phyloP scores from a whole-genome alignment of 1,140 invertebrate genomes.

The Scaptomyza pallida region DNA sequence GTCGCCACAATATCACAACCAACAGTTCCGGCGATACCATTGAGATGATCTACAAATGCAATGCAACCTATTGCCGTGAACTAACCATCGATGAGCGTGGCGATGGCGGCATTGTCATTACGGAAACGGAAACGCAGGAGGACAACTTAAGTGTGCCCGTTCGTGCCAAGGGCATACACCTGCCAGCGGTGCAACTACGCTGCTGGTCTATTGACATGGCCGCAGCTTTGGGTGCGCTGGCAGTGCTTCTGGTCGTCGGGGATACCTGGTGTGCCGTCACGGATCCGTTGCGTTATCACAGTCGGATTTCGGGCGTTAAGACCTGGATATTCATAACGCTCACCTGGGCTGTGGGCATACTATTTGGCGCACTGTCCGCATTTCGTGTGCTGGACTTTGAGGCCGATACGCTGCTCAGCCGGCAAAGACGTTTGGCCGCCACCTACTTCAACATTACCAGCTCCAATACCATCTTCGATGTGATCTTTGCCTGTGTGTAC shows the following conservation, averaged over 20 bases:
- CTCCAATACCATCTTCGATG: constrained; percentile 72
- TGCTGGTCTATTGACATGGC: constrained; percentile 83
- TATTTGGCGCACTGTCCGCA: constrained; percentile 85
- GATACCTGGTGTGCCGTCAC: constrained; percentile 95
- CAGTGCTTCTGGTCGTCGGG: constrained; percentile 91
- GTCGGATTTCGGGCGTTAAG: constrained; percentile 89
- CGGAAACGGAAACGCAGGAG: constrained; percentile 74
- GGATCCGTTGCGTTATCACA: constrained; percentile 93
- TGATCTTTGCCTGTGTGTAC: constrained; percentile 84
- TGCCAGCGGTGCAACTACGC: constrained; percentile 61
- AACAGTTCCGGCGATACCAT: constrained; percentile 55
- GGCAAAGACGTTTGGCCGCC: constrained; percentile 58
- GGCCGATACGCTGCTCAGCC: constrained; percentile 59
- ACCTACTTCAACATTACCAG: constrained; percentile 66
- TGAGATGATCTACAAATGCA: constrained; percentile 77
- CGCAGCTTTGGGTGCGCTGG: constrained; percentile 85
- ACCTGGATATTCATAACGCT: constrained; percentile 88
- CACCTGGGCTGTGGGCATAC: constrained; percentile 87
- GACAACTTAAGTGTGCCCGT: constrained; percentile 61
- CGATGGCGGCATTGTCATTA: constrained; percentile 66
- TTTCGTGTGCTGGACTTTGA: constrained; percentile 77
- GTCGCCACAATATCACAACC: constrained; percentile 30
- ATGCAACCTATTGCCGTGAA: constrained; percentile 67
- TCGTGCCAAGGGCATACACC: constrained; percentile 4
- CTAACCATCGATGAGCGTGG: constrained; percentile 75